Evolutionary conservation across 1,140 invertebrate species (phyloP).

Genomic region (Triops longicaudatus): DNA sequence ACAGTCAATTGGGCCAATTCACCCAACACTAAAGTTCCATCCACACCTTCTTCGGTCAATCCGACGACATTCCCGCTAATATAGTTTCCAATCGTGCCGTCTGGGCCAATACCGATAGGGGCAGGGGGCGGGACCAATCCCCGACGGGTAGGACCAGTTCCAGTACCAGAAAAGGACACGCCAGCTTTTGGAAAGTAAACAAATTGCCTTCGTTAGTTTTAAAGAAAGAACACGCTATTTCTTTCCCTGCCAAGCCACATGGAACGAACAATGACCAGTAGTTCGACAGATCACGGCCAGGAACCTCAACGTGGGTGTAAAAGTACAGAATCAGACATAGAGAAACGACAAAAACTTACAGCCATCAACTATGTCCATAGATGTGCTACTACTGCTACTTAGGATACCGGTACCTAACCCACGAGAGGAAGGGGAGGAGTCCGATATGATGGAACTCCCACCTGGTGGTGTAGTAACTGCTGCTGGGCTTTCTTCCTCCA

Average conservation of each 20-base stretch:
- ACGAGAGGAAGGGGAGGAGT: not conserved
- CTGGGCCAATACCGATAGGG: slow-evolving; percentile 34
- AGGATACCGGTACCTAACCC: slow-evolving; percentile 7
- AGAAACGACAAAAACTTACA: not conserved
- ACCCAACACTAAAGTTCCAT: slow-evolving; percentile 76
- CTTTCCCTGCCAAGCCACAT: not conserved
- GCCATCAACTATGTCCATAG: slow-evolving; percentile 8
- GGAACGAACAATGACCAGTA: not conserved
- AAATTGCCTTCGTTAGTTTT: not conserved
- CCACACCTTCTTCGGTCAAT: slow-evolving; percentile 56
- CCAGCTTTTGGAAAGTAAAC: not conserved
- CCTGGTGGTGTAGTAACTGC: not conserved
- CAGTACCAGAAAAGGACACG: slow-evolving; percentile 30
- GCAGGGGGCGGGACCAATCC: slow-evolving; percentile 7
- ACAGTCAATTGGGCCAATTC: slow-evolving; percentile 93
- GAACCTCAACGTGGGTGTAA: too few species aligned
- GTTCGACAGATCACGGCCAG: not conserved
- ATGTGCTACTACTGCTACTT: slow-evolving; percentile 9
- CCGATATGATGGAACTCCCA: not conserved
- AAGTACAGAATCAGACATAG: not conserved
- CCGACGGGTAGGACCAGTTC: slow-evolving; percentile 22
- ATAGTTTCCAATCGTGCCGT: slow-evolving; percentile 18
- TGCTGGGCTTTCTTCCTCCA: slow-evolving; percentile 35
- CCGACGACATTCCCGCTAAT: slow-evolving; percentile 20
- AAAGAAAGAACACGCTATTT: not conserved